Percentiles rank a stretch among this genome's conserved stretches.
Evolutionary conservation across 2,113 vertebrate species (phyloP).

Genomic region (Gulo gulo): DNA sequence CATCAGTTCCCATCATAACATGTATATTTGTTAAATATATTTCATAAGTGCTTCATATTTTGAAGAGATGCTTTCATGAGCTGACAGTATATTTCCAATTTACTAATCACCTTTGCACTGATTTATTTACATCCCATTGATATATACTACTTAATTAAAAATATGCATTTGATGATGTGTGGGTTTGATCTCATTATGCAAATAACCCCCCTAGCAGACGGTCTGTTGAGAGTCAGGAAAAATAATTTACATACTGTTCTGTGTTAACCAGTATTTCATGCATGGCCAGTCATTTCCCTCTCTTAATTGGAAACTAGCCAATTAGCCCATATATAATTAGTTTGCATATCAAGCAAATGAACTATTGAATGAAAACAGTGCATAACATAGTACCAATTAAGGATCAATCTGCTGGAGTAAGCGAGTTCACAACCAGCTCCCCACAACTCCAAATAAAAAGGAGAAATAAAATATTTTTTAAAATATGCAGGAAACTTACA

Average conservation of each 20-base stretch:
- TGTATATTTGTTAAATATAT: conserved; percentile 29
- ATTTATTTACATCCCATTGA: conserved; percentile 50
- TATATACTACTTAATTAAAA: conserved; percentile 72
- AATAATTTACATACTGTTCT: conserved; percentile 69
- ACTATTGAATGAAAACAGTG: conserved; percentile 62
- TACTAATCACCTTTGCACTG: conserved; percentile 22
- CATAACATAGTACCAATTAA: conserved; percentile 1
- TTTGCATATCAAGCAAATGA: conserved; percentile 72
- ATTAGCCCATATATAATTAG: conserved; percentile 74
- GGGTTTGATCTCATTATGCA: conserved; percentile 68
- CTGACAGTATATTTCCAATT: conserved; percentile 4
- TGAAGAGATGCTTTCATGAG: conserved; percentile 44
- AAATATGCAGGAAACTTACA: not conserved
- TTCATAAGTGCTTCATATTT: not conserved
- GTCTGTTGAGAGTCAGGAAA: conserved; percentile 63
- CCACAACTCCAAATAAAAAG: not conserved
- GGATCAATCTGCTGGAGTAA: not conserved
- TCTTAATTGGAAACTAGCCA: conserved; percentile 75
- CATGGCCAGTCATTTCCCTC: conserved; percentile 55
- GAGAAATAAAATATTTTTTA: not conserved
- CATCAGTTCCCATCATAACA: not conserved
- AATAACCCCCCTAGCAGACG: conserved; percentile 27
- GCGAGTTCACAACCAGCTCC: not conserved
- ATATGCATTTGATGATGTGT: conserved; percentile 51
- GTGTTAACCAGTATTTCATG: conserved; percentile 70